Evolutionary conservation across 2,888 invertebrate species (phyloP).

Genomic region (Tenthredo livida): DNA sequence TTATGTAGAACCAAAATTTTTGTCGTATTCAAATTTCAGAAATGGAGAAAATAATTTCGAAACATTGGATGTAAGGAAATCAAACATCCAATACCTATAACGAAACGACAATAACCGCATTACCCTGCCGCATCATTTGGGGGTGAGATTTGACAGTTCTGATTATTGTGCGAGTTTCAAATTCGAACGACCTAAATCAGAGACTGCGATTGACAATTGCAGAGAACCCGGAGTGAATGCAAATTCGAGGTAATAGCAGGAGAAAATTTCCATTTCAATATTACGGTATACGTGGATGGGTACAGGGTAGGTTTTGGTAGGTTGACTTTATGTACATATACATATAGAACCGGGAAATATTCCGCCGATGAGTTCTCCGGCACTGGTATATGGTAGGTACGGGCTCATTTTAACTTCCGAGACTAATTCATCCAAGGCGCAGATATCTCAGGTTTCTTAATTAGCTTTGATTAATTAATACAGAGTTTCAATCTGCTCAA

Average conservation of each 20-base stretch:
- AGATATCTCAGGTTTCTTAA: not conserved
- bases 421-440: not conserved
- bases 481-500: not conserved
- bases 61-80: too few relatives aligned
- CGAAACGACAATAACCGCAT: not conserved
- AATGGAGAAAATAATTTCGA: not conserved
- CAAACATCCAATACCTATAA: too few relatives aligned
- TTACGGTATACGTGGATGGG: not conserved
- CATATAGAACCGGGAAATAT: not conserved
- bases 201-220: slow-evolving; percentile 7
- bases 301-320: not conserved
- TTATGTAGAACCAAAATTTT: not conserved
- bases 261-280: slow-evolving; percentile 24
- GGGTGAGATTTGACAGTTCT: not conserved
- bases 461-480: slow-evolving; percentile 14
- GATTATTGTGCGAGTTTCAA: not conserved
- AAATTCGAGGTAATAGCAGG: slow-evolving; percentile 16
- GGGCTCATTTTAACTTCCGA: not conserved
- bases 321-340: not conserved
- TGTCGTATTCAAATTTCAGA: not conserved
- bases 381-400: not conserved
- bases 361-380: not conserved
- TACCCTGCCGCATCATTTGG: too few relatives aligned
- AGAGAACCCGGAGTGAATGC: not conserved
- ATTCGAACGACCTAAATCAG: slow-evolving; percentile 16